These are phyloP conservation scores for Hetaerina americana DNA, from an alignment of 1,140 invertebrate species.

Conservation along the genomic window DNA sequence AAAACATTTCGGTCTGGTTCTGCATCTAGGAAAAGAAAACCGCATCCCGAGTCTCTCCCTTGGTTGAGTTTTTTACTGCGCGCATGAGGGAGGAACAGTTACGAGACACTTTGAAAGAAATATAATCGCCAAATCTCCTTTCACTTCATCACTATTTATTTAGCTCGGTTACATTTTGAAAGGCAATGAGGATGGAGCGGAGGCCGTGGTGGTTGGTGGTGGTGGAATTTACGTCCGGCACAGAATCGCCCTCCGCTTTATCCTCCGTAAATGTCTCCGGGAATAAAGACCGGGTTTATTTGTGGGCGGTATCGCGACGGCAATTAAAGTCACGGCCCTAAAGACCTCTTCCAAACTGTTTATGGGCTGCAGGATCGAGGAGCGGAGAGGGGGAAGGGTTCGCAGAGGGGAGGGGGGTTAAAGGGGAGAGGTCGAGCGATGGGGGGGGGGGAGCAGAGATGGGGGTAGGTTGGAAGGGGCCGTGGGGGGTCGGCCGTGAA, in stretches of 20 bases:
- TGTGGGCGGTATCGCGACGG: background rate
- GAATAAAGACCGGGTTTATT: background rate
- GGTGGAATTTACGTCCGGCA: too few relatives aligned
- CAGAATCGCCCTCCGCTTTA: background rate
- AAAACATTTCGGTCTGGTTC: too few relatives aligned
- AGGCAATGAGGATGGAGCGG: too few relatives aligned
- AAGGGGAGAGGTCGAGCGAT: background rate
- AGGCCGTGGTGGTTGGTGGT: too few relatives aligned
- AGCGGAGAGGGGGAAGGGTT: background rate
- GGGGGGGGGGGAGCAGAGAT: background rate
- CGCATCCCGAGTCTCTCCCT: too few relatives aligned
- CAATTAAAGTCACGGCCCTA: background rate
- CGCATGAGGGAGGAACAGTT: too few relatives aligned
- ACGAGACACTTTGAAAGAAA: too few relatives aligned
- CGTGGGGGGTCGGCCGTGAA: background rate
- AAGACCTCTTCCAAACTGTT: background rate
- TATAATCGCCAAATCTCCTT: too few relatives aligned
- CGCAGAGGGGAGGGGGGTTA: background rate
- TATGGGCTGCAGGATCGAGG: background rate
- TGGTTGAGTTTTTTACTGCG: too few relatives aligned
- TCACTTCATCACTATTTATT: too few relatives aligned
- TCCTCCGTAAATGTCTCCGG: background rate
- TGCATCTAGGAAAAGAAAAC: too few relatives aligned
- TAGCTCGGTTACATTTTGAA: too few relatives aligned
- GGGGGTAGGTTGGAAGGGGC: background rate